Percentiles rank a stretch among this genome's conserved stretches.
Conservation (phyloP, 2,888 invertebrate species). For the Volucella bombylans region DNA sequence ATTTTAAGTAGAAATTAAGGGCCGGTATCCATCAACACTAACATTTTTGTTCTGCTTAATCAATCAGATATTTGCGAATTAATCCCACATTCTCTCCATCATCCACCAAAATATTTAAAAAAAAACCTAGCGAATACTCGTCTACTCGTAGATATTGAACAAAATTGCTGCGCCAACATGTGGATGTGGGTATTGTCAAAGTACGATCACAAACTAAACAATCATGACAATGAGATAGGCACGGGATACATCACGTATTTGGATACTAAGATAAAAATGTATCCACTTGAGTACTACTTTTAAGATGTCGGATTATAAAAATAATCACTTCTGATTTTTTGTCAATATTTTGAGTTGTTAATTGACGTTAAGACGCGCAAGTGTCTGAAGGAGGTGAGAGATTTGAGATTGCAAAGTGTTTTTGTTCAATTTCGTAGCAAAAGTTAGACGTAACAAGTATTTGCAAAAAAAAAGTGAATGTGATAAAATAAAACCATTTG, state of each 20-base stretch:
- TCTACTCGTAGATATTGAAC: neutral
- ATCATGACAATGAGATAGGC: neutral
- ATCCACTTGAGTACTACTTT: slow-evolving; percentile 25
- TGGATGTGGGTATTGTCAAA: slow-evolving; percentile 2
- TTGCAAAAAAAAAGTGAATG: no score
- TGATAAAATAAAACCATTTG: no score
- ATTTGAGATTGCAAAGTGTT: neutral
- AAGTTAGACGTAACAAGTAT: no score
- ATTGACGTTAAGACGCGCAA: slow-evolving; percentile 25
- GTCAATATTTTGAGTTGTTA: slow-evolving; percentile 24
- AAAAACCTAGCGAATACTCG: no score
- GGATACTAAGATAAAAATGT: slow-evolving; percentile 21
- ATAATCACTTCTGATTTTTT: slow-evolving; percentile 36
- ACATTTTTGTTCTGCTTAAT: no score
- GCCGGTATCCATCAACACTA: no score
- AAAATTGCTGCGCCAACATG: slow-evolving; percentile 10
- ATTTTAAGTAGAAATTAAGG: no score
- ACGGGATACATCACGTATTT: slow-evolving; percentile 9
- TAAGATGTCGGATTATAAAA: slow-evolving; percentile 40
- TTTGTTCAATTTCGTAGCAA: neutral
- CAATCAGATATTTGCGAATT: no score
- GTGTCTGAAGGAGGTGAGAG: slow-evolving; percentile 4
- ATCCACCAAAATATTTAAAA: no score
- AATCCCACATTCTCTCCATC: no score
- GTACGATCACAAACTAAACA: neutral